Evolutionary conservation across 2,888 invertebrate genomes (phyloP), one percentile per base, ranked within the genome.

Genomic region (Psylliodes chrysocephalus): DNA sequence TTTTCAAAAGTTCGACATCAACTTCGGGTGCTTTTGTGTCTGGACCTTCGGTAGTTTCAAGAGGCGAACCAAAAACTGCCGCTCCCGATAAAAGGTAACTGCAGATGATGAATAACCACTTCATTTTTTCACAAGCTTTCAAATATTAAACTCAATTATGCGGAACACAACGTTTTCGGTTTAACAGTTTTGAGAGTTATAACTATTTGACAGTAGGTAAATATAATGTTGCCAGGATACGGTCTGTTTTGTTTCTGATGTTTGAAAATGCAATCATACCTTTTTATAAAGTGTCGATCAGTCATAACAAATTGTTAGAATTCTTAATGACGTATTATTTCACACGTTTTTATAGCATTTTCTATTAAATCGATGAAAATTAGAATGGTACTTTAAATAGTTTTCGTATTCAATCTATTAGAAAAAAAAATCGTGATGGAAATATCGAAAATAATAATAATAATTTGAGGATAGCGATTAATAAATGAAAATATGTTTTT

Each of bases 51-150:
- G 28, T 6, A 6, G 10, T 15, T 2, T 14, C 4, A 19, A 25
- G 6, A 17, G 28, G 15, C 3, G 14, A 8, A 18, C 44, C 42
- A 0, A 12, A 44, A 12, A 14, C 30, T 22, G 12, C 3, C 6
- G 49, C 12, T 3, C n/a, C 14, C 2, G 49, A 49, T 10, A 49
- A 8, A 2, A 49, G 49, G 28, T 17, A 49, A 14, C 49, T 28
- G 14, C 28, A 49, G 28, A 30, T 25, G 3, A 49, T 28, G 1
- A 49, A 18, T n/a, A 49, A 49, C 49, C 49, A 49, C 49, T 28
- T 49, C 49, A 49, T 49, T 8, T 42, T 42, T 42, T 18, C 42
- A 42, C 42, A 18, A 42, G 12, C 4, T 33, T 33, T 22, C 22
- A 4, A 22, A 4, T 22, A n/a, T 22, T 22, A 4, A 4, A 22